Percentiles rank a stretch among this genome's conserved stretches.
These are phyloP conservation scores for Excalfactoria chinensis DNA, from an alignment of 2,113 vertebrate genomes.

Conservation along the genomic window DNA sequence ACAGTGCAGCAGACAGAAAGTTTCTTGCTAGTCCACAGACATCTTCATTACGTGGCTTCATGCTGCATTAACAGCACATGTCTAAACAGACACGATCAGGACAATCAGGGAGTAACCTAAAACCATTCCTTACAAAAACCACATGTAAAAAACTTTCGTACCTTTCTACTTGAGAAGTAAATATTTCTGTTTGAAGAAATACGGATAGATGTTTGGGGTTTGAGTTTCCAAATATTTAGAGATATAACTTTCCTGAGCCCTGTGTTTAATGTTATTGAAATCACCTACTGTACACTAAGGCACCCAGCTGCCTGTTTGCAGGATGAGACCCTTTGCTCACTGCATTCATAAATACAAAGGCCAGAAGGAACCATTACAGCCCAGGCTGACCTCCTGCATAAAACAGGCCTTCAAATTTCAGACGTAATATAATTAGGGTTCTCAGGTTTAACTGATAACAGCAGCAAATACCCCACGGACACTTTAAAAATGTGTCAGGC, in stretches of 20 bases:
- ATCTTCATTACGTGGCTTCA: background rate
- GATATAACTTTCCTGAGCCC: background rate
- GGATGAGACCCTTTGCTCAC: constrained; percentile 27
- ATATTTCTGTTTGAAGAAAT: background rate
- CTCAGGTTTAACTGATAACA: constrained; percentile 67
- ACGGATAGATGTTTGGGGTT: background rate
- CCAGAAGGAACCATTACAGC: constrained; percentile 29
- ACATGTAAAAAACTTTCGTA: fast-evolving
- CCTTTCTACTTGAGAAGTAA: background rate
- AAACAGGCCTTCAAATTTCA: constrained; percentile 61
- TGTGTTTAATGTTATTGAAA: background rate
- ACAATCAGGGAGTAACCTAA: background rate
- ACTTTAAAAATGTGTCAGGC: constrained; percentile 59
- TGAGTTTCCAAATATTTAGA: background rate
- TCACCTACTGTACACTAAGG: background rate
- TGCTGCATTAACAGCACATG: background rate
- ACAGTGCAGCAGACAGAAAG: background rate
- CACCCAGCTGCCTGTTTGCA: background rate
- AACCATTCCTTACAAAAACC: background rate
- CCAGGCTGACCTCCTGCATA: constrained; percentile 52
- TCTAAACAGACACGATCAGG: background rate
- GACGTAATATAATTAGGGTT: constrained; percentile 55
- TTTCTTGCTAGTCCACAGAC: background rate
- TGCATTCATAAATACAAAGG: background rate
- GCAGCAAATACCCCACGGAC: constrained; percentile 57